Evolutionary conservation across 1,140 invertebrate species (phyloP), one percentile per base, ranked within the genome.

Genomic region (Pantala flavescens): DNA sequence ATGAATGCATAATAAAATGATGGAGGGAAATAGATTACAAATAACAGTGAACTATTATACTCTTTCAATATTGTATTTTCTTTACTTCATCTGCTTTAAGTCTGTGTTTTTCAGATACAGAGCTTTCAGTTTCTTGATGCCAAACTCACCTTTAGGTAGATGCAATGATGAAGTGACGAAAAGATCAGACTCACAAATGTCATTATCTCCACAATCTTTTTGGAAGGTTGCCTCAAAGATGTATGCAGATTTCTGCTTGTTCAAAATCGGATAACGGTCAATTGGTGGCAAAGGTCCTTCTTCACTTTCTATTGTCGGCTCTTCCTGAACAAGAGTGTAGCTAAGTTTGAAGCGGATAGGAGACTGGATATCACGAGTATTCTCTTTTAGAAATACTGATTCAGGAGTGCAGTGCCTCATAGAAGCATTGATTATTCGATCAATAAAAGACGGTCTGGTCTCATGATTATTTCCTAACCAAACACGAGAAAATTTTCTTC

Each of bases 151-250:
- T 79, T 77, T 84, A 77, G 83, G 86, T 43, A 93, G 83, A 78
- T 88, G 84, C 0, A 93, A 82, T 74, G 84, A 83, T 12, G 90
- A 89, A n/a, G 85, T 81, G 0, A 96, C 81, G 74, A 87, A 82
- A n/a, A 98, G 82, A 80, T 96, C 87, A 81, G 94, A 97, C 78
- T 94, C 88, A 81, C 96, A 98, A 24, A 93, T 85, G 79, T 96
- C 93, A 80, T 98, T 94, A 0, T 87, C 83, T 10, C 95, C 96
- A 81, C 96, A 98, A 80, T 98, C 94, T 83, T 97, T 97, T 73
- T 95, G 88, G 84, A 98, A 97, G 24, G 89, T 91, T 2, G 92
- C 94, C 79, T 91, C 87, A 79, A 97, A 96, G 7, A 89, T 84
- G 77, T 90, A 89, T 12, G 89, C 89, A 0, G 94, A 93, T 80